Base-by-base conservation (phyloP, 1,140 invertebrate genomes). In the Leguminivora glycinivorella region DNA sequence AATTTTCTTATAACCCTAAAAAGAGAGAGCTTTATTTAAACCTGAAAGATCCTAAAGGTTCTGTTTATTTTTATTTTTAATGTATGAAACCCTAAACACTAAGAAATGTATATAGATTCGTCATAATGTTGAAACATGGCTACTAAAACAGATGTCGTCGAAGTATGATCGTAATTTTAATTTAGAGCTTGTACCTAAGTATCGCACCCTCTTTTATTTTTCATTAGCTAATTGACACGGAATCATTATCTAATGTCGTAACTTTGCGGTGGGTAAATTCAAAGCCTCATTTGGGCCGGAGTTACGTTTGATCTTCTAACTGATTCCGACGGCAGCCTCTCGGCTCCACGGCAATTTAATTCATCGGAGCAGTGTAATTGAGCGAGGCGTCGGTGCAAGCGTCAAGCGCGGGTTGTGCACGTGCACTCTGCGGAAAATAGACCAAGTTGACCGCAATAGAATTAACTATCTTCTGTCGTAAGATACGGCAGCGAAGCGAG, bases 151-250 rank as follows among this genome's bases (percentile, higher is more conserved):
- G 88, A 91, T 83, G 85, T 79, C 86, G 72, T 26, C 68, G 66
- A 79, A 74, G 76, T 75, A 81, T 87, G 84, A 81, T 80, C 78
- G 72, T 87, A 91, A 91, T 91, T 88, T 90, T 84, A 88, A 91
- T 90, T 87, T 87, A 73, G 72, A 73, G 77, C 75, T 78, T 69
- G n/a, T n/a, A n/a, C n/a, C 77, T 79, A 80, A 81, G 77, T 83
- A 75, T 76, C 73, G 58, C 69, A 69, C 82, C 79, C 84, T 84
- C 87, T 88, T 88, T 81, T 83, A 91, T 89, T 89, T 90, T 91
- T 88, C 88, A 91, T 91, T 91, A 91, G 88, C 89, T 91, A 91
- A 91, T 91, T 91, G 89, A 90, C 86, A 88, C 80, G 77, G 80
- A 85, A 89, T 86, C 83, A 89, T 89, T 87, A 90, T 91, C 81